Conservation (phyloP, 1,140 invertebrate genomes). For the Stratiolaelaps scimitus region DNA sequence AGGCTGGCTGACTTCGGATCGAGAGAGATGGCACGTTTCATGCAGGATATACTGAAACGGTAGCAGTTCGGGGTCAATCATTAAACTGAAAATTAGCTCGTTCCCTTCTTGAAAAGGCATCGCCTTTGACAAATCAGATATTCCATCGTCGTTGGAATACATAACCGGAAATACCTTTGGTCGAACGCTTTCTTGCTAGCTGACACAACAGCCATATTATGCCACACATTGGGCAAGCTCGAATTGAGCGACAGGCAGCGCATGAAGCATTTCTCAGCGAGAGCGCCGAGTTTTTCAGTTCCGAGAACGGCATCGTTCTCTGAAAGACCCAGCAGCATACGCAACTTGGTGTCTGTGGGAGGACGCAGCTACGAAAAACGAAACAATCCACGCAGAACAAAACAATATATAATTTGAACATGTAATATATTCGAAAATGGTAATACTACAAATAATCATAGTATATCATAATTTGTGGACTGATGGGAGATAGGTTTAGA, state of each 20-base stretch:
- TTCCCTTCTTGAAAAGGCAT: neutral
- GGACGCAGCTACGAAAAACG: neutral
- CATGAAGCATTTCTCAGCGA: conserved; percentile 1
- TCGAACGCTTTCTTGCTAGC: conserved; percentile 4
- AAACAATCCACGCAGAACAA: neutral
- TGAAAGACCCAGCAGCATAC: conserved; percentile 1
- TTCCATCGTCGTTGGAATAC: neutral
- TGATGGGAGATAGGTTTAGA: too few relatives aligned
- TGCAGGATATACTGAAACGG: neutral
- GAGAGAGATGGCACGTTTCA: conserved; percentile 15
- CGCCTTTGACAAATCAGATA: neutral
- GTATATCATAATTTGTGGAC: too few relatives aligned
- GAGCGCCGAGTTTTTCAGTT: neutral
- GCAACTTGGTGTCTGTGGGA: conserved; percentile 2
- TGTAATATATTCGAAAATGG: too few relatives aligned
- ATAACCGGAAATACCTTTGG: neutral
- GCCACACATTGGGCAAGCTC: neutral
- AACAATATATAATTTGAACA: too few relatives aligned
- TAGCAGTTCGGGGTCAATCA: neutral
- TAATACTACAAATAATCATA: too few relatives aligned
- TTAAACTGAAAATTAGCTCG: neutral
- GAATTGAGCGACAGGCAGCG: conserved; percentile 8
- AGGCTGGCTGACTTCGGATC: neutral
- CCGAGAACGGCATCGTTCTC: neutral
- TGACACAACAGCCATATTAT: conserved; percentile 2